Evolutionary conservation across 2,113 vertebrate genomes (phyloP).

Genomic region (Hippolais icterina): DNA sequence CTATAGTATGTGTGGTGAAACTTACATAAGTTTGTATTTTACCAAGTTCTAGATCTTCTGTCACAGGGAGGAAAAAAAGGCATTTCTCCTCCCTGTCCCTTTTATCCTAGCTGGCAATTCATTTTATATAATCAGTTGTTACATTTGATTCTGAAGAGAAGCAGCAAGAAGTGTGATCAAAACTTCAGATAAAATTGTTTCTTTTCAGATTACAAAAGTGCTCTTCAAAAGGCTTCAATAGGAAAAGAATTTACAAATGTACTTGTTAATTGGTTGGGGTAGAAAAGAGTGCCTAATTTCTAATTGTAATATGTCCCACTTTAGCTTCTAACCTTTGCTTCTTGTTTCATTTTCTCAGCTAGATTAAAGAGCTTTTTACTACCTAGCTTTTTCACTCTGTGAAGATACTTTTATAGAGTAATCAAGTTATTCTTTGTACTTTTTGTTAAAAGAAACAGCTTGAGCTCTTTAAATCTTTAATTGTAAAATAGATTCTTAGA

Average conservation of each 20-base stretch:
- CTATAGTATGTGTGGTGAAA: not conserved
- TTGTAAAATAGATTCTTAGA: not conserved
- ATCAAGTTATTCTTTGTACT: not conserved
- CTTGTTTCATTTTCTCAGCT: constrained; percentile 27
- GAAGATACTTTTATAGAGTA: not conserved
- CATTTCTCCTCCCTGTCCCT: not conserved
- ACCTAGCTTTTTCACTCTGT: not conserved
- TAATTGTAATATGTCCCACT: not conserved
- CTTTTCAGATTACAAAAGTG: not conserved
- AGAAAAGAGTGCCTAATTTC: constrained; percentile 11
- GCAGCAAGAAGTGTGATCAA: not conserved
- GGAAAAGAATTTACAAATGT: not conserved
- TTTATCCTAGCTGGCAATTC: not conserved
- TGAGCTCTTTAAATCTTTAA: not conserved
- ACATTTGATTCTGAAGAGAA: not conserved
- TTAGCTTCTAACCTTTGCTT: constrained; percentile 17
- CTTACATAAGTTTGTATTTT: not conserved
- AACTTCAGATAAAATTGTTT: not conserved
- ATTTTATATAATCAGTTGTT: not conserved
- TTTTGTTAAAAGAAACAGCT: not conserved
- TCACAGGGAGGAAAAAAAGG: not conserved
- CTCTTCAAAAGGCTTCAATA: not conserved
- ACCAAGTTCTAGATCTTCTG: not conserved
- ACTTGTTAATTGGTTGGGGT: not conserved
- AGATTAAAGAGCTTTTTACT: constrained; percentile 6